Evolutionary conservation across 2,113 vertebrate species (phyloP), one percentile per base, ranked within the genome.

Genomic region (Perccottus glenii): DNA sequence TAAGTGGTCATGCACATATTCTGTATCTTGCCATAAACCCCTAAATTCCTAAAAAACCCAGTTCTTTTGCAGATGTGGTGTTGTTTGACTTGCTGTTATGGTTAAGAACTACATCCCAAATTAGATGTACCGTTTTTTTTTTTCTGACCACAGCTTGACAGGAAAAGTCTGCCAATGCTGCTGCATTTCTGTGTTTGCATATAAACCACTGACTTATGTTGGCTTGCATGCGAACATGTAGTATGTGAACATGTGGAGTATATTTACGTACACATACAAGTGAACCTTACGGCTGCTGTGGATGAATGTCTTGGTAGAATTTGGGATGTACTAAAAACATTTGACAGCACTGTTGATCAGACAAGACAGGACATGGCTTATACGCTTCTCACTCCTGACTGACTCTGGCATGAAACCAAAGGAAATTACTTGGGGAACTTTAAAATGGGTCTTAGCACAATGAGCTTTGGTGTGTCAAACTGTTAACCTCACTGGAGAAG

Each of bases 21-120:
- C 32, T 19, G 70, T 68, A 70, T 35, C 47, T 46, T 53, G 60
- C 55, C 67, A 45, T 78, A 60, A 78, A 77, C 9, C 74, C 70
- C 33, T 11, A 45, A 62, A 75, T 81, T 83, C 70, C 76, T 82
- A 73, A 27, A 77, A 83, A 80, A 64, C 64, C 59, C 60, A 15
- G 14, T 69, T 69, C 71, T 74, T 67, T 38, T 67, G 45, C 52
- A 67, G 67, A 83, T 80, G 62, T 64, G 61, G 74, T 84, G 67
- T 73, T 83, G 75, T 81, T 81, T 83, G 73, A 83, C 73, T 81
- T 75, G 69, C 58, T 78, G 73, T 77, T 81, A 75, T 73, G 83
- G 70, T 82, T 78, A 52, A 49, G 56, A 50, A 67, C 66, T 60
- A 49, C 32, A 59, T 81, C 77, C 77, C 51, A 80, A 89, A 87